A percentile compares a stretch with the other conserved stretches of the same genome.
phyloP scores from a whole-genome alignment of 2,888 invertebrate genomes.

The Melanostoma scalare region DNA sequence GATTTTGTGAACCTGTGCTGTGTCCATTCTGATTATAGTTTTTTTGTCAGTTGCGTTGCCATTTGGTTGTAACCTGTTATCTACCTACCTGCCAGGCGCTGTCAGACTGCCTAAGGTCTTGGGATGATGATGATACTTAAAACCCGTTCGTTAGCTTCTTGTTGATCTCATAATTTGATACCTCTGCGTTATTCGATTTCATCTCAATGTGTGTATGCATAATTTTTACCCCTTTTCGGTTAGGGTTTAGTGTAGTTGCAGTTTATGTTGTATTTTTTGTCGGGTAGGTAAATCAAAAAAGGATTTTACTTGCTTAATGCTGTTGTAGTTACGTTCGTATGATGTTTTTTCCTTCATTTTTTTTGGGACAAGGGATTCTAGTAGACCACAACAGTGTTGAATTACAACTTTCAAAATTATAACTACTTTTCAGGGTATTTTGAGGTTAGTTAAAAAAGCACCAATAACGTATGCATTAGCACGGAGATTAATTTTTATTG shows the following conservation, averaged over 20 bases:
- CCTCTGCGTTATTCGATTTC: conserved; percentile 70
- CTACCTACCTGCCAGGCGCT: conserved; percentile 71
- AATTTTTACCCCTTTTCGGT: conserved; percentile 52
- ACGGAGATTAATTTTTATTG: too few species aligned
- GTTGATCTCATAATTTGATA: conserved; percentile 74
- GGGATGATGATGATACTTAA: conserved; percentile 72
- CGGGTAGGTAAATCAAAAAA: conserved; percentile 27
- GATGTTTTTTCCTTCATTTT: conserved; percentile 10
- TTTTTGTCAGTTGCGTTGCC: conserved; percentile 43
- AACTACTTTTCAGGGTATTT: conserved; percentile 5
- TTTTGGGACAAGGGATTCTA: conserved; percentile 21
- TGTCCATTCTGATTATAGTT: conserved; percentile 67
- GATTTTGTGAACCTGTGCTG: conserved; percentile 47
- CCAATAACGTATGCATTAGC: too few species aligned
- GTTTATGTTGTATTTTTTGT: conserved; percentile 40
- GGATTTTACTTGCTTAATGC: conserved; percentile 31
- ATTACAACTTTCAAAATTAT: conserved; percentile 43
- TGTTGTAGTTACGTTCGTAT: background rate
- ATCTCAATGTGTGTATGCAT: conserved; percentile 60
- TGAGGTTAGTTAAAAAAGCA: background rate
- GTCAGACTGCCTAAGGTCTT: conserved; percentile 68
- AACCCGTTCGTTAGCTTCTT: conserved; percentile 74
- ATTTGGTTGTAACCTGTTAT: conserved; percentile 70
- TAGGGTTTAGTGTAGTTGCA: conserved; percentile 31
- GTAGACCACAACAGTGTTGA: conserved; percentile 48